Conservation (phyloP, 2,797 vertebrate genomes). For the Dromococcyx pavoninus region DNA sequence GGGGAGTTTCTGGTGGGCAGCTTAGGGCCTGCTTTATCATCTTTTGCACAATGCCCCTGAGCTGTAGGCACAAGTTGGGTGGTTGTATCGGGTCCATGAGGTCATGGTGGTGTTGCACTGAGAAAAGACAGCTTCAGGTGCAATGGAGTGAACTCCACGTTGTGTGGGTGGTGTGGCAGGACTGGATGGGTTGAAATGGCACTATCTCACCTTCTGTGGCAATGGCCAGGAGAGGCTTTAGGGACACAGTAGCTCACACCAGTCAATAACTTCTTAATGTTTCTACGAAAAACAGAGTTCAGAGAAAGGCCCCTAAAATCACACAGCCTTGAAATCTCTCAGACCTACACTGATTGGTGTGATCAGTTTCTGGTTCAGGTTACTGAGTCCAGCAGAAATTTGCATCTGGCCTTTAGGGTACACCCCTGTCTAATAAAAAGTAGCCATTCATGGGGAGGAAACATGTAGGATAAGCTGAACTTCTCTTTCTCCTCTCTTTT, state of each 20-base stretch:
- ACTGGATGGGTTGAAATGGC: background rate
- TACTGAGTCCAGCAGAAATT: background rate
- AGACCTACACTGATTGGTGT: background rate
- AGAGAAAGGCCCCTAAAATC: background rate
- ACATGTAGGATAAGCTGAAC: background rate
- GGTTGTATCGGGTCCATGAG: background rate
- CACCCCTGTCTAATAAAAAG: background rate
- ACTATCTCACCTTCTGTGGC: background rate
- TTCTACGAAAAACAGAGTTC: background rate
- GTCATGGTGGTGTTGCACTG: background rate
- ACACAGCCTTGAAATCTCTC: background rate
- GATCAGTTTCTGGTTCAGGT: background rate
- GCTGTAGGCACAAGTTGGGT: background rate
- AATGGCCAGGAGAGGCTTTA: background rate
- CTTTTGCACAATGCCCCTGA: background rate
- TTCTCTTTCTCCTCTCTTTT: background rate
- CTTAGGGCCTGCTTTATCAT: background rate
- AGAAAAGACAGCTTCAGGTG: background rate
- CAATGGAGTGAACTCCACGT: fast-evolving
- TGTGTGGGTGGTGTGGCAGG: background rate
- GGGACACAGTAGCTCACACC: background rate
- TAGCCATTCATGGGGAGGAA: background rate
- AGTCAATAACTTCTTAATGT: background rate
- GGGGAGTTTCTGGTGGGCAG: background rate
- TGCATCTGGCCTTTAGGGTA: background rate